Evolutionary conservation across 2,888 invertebrate species (phyloP).

Genomic region (Deilephila elpenor): DNA sequence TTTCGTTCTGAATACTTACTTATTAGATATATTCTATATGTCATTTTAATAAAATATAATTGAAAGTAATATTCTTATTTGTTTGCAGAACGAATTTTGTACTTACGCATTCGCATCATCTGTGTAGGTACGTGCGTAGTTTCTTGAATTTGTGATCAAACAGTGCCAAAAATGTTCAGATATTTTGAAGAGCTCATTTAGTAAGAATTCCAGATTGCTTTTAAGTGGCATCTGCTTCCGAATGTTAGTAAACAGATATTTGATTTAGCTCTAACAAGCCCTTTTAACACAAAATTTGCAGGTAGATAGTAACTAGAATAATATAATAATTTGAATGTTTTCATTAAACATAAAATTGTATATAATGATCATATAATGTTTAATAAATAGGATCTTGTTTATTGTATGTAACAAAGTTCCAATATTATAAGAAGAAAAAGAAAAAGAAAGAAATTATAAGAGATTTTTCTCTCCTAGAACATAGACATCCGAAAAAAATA

Average conservation of each 20-base stretch:
- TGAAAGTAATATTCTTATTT: not conserved
- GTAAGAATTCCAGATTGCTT: slow-evolving; percentile 5
- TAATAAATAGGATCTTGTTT: too few relatives aligned
- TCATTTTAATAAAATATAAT: too few relatives aligned
- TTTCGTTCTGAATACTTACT: too few relatives aligned
- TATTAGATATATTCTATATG: too few relatives aligned
- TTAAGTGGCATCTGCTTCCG: not conserved
- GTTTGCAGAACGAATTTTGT: not conserved
- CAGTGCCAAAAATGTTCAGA: slow-evolving; percentile 19
- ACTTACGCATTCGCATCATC: not conserved
- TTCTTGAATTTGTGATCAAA: slow-evolving; percentile 1
- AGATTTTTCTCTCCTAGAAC: too few relatives aligned
- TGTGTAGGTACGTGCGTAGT: slow-evolving; percentile 2
- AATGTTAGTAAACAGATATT: not conserved
- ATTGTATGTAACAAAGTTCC: too few relatives aligned
- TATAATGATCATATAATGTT: too few relatives aligned
- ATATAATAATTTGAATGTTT: too few relatives aligned
- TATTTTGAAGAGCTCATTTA: slow-evolving; percentile 9
- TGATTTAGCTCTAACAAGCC: not conserved
- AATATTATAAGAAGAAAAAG: too few relatives aligned
- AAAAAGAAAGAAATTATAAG: too few relatives aligned
- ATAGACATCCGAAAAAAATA: too few relatives aligned
- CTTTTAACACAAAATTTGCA: not conserved
- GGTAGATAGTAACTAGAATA: not conserved
- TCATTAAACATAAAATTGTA: too few relatives aligned